Evolutionary conservation across 2,113 vertebrate genomes (phyloP), one percentile per base, ranked within the genome.

Genomic region (Cyprinodon variegatus): DNA sequence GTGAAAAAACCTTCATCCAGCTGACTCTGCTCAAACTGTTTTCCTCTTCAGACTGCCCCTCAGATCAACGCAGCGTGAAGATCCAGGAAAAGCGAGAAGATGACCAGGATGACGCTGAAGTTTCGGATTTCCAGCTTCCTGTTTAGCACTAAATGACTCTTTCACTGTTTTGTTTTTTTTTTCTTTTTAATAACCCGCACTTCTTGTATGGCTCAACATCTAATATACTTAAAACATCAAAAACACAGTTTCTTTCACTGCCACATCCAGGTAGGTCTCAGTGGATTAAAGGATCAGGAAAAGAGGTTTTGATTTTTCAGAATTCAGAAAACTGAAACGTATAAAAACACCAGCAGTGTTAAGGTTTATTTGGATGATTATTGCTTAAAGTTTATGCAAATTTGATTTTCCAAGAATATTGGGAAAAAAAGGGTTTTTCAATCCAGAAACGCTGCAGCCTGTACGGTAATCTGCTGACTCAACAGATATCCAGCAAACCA

Each of bases 1-100:
- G 29, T 50, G 1, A 36, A 37, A 22, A 67, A 68, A 72, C 64
- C 22, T 70, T 77, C 7, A 0, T 20, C 45, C 61, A 63, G 17
- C 65, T 91, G 78, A 87, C 79, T 78, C 48, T 65, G 22, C 86
- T 85, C 11, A 60, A 43, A 83, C 57, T 61, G 62, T 81, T 85
- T 62, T 57, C 3, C 57, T 73, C 68, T 68, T 57, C 88, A 99
- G 97, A 97, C 96, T 10, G 96, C 96, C 41, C 98, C 97, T 12
- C 93, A 85, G 60, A 88, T 95, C 94, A 96, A 94, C 76, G 93
- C 92, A 43, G 94, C 96, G 76, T 91, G 86, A 90, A 86, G 86
- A 77, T 81, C 73, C 46, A 8, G 64, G 64, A 74, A 77, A 77
- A 71, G 29, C 70, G 36, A 72, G 61, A 68, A 71, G 68, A 41